Base-by-base conservation (phyloP, 2,113 vertebrate genomes). In the Carassius auratus region DNA sequence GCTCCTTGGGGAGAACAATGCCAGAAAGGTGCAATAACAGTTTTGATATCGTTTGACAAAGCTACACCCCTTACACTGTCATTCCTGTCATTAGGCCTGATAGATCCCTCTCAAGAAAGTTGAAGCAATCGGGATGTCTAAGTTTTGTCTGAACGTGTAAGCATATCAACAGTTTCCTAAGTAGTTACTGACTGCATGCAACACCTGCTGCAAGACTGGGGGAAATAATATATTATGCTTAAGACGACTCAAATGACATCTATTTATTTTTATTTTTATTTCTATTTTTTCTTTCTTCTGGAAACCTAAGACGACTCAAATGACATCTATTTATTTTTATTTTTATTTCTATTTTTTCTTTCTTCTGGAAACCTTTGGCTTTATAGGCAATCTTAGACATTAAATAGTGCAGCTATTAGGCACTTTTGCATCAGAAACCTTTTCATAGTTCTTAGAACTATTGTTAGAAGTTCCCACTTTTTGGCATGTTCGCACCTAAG, bases 11-110 rank as follows among this genome's bases (percentile, higher is more conserved):
- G 74, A 86, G 52, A 84, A 85, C 26, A 66, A 76, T 85, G 78
- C 45, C 88, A 87, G 81, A 80, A 83, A 79, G 77, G 79, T 69
- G 55, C 66, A 62, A 64, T 73, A 86, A 77, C 74, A 84, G 86
- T 84, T 76, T 85, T 86, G 85, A 90, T 79, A 86, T 62, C 33
- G 50, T 21, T 48, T 23, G 82, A 73, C 78, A 88, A 84, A 87
- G 73, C 82, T 85, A 81, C 68, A 84, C 68, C 75, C 68, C 74
- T 75, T 86, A 69, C 83, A 50, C 50, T 85, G 78, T 84, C 73
- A 78, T 55, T 74, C n/a, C 33, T 75, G 71, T 64, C 33, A 17
- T 33, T 57, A 66, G 42, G 38, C 59, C 21, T 3, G 26, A 75
- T 45, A 30, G 66, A 84, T 86, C 79, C 61, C 15, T 33, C 33